Base-by-base conservation (phyloP, 2,113 vertebrate species). In the Okapia johnstoni region DNA sequence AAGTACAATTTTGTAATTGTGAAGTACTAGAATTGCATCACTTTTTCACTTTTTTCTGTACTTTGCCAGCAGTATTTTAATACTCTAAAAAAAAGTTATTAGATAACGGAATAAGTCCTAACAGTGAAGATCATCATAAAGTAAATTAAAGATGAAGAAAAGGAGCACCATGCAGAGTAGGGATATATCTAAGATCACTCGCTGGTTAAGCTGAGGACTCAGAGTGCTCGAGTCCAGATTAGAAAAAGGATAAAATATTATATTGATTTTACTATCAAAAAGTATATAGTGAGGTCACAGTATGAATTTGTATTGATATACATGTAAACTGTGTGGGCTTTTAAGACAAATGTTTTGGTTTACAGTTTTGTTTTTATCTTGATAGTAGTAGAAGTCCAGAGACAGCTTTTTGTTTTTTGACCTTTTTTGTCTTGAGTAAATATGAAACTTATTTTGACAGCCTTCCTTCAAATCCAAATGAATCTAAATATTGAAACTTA, bases 291-390 rank as follows among this genome's bases (percentile, higher is more conserved):
- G 28, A 76, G 17, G 2, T 86, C 43, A 52, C 21, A 73, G 19
- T 90, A 43, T 92, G 25, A 87, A 54, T 87, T 86, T 95, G 28
- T 87, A 52, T 83, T 89, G 61, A 73, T 28, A 93, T n/a, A 83
- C 28, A 77, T 10, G 3, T 63, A 83, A 81, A 73, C 25, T 80
- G 1, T 92, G 33, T 88, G 17, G 33, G 25, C 92, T 93, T 63
- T 84, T 89, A 96, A 97, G 80, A 61, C 66, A 81, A 87, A 48
- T 73, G 7, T 76, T 90, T 90, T 85, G 89, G 15, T 54, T n/a
- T 54, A 66, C 6, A 96, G 1, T 87, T 97, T 93, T 83, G 61
- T 40, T 96, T 97, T 90, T 93, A 17, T 94, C 25, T 90, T 96
- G n/a, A 61, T 5, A 83, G 36, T 58, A 94, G 79, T 96, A 33